These are phyloP conservation scores for Quadroppia sp. DNA, from an alignment of 2,888 invertebrate species.

Conservation along the genomic window DNA sequence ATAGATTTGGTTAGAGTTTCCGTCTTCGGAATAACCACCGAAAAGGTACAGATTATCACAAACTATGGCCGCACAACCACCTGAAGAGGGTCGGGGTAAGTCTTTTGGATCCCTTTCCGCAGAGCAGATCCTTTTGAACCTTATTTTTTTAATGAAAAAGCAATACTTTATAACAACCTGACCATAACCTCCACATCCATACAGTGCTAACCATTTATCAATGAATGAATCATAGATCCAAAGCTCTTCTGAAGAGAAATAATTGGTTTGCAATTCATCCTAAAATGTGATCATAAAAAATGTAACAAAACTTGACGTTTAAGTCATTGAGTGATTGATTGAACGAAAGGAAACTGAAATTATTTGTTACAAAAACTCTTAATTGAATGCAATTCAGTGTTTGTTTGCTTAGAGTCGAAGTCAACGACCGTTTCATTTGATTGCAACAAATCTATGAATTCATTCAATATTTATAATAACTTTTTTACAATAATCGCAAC, in stretches of 20 bases:
- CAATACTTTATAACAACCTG: slow-evolving; percentile 8
- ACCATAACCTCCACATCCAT: too few relatives aligned
- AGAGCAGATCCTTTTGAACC: slow-evolving; percentile 40
- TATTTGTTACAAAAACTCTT: not conserved
- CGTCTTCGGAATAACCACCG: slow-evolving; percentile 50
- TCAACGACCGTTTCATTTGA: slow-evolving; percentile 5
- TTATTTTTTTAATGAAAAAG: slow-evolving; percentile 25
- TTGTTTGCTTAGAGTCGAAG: too few relatives aligned
- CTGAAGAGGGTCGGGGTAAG: slow-evolving; percentile 51
- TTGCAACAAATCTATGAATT: not conserved
- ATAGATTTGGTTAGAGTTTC: slow-evolving; percentile 50
- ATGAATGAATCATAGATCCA: slow-evolving; percentile 51
- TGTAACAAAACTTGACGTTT: not conserved
- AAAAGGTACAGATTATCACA: slow-evolving; percentile 51
- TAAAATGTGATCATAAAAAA: not conserved
- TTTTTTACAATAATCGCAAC: not conserved
- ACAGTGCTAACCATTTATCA: slow-evolving; percentile 50
- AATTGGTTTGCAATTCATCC: slow-evolving; percentile 44
- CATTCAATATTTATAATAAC: too few relatives aligned
- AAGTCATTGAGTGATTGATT: not conserved
- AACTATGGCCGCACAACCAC: slow-evolving; percentile 50
- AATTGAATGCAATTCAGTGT: not conserved
- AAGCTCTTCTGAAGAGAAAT: slow-evolving; percentile 49
- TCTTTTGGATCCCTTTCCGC: slow-evolving; percentile 44
- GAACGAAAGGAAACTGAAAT: not conserved